phyloP scores from a whole-genome alignment of 2,888 invertebrate species.

The Hemistola chrysoprasaria region DNA sequence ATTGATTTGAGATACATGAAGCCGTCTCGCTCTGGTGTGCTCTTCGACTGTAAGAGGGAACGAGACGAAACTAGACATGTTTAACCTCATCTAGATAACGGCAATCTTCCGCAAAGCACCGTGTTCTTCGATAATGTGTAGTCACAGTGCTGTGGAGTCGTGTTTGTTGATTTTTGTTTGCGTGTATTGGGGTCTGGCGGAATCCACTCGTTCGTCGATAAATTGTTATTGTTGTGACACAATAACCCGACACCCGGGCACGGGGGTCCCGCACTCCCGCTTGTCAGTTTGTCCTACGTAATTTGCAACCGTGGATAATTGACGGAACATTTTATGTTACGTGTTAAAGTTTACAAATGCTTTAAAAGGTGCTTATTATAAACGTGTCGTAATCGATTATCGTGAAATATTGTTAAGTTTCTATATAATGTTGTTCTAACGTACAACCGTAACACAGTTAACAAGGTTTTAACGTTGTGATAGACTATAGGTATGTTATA shows the following conservation, averaged over 20 bases:
- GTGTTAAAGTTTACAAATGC: constrained; percentile 2
- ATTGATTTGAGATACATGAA: constrained; percentile 57
- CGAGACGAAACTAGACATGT: constrained; percentile 52
- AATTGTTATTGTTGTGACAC: constrained; percentile 65
- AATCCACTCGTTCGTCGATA: constrained; percentile 56
- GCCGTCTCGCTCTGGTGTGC: constrained; percentile 51
- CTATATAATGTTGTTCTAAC: too few relatives aligned
- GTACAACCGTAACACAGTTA: too few relatives aligned
- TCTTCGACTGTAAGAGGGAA: constrained; percentile 32
- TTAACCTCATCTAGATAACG: constrained; percentile 60
- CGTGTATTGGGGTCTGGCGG: constrained; percentile 38
- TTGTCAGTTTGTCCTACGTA: constrained; percentile 30
- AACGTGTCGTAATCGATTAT: too few relatives aligned
- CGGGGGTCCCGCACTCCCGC: constrained; percentile 29
- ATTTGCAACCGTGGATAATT: constrained; percentile 44
- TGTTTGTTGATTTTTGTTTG: constrained; percentile 56
- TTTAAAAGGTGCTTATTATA: neutral
- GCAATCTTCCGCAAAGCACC: constrained; percentile 68
- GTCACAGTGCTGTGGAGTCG: constrained; percentile 49
- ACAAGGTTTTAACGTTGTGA: too few relatives aligned
- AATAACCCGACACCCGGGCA: constrained; percentile 39
- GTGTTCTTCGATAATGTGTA: constrained; percentile 60
- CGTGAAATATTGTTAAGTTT: too few relatives aligned
- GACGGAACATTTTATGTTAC: constrained; percentile 24
- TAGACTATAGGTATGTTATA: too few relatives aligned